Percentiles rank a stretch among this genome's conserved stretches.
Evolutionary conservation across 2,888 invertebrate genomes (phyloP).

Genomic region (Hermaeophaga mercurialis): DNA sequence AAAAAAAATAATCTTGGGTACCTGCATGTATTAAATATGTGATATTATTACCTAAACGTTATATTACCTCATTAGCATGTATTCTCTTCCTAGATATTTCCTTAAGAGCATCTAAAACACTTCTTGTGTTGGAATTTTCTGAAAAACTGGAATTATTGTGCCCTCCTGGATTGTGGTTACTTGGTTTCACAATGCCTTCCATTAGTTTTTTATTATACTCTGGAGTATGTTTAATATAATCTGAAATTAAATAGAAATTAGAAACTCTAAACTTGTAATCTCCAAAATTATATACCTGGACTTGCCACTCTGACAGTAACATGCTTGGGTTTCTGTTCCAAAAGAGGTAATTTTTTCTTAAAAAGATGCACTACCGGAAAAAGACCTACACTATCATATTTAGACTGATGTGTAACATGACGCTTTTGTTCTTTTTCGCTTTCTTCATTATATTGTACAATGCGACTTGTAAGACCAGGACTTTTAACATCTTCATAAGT

Average conservation of each 20-base stretch:
- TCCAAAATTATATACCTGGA: conserved; percentile 27
- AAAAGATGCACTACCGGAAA: conserved; percentile 61
- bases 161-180: conserved; percentile 18
- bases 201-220: conserved; percentile 44
- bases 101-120: conserved; percentile 62
- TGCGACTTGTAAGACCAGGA: conserved; percentile 59
- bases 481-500: conserved; percentile 61
- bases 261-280: neutral
- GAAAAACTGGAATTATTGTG: conserved; percentile 11
- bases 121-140: conserved; percentile 51
- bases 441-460: conserved; percentile 60
- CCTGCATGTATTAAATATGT: no score
- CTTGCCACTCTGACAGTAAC: conserved; percentile 47
- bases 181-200: conserved; percentile 41
- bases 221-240: conserved; percentile 38
- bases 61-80: conserved; percentile 56
- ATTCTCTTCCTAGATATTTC: conserved; percentile 64
- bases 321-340: conserved; percentile 48
- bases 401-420: conserved; percentile 50
- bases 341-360: conserved; percentile 54
- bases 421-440: conserved; percentile 38
- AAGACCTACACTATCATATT: conserved; percentile 58
- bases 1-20: no score
- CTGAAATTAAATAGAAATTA: conserved; percentile 34
- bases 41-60: no score